A percentile compares a stretch with the other conserved stretches of the same genome.
phyloP scores from a whole-genome alignment of 2,797 vertebrate genomes.

The Xerus rutilus region DNA sequence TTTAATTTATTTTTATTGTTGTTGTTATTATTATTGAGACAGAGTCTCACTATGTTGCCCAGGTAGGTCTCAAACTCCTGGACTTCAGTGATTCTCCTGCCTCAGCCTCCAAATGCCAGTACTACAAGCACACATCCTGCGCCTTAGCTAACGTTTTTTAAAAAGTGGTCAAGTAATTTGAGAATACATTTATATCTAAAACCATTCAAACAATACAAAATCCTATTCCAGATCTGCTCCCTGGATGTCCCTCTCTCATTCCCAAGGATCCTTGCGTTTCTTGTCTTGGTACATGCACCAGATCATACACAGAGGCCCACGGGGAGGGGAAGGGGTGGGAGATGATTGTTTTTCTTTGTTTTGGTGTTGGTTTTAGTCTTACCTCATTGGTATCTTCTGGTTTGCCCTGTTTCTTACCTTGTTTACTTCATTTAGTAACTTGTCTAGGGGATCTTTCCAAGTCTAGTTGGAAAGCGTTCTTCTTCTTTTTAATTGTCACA shows the following conservation, averaged over 20 bases:
- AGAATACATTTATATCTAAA: background rate
- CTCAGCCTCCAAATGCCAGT: too few species aligned
- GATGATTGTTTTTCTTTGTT: background rate
- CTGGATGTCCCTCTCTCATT: background rate
- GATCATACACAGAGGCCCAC: background rate
- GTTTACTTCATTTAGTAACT: background rate
- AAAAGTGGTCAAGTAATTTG: background rate
- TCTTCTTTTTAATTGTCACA: background rate
- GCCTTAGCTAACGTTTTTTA: background rate
- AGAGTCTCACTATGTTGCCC: too few species aligned
- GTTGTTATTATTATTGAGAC: background rate
- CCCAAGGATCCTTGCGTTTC: background rate
- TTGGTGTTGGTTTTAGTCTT: background rate
- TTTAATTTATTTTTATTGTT: background rate
- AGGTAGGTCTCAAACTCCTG: too few species aligned
- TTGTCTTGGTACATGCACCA: background rate
- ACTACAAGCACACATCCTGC: too few species aligned
- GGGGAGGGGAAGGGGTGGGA: background rate
- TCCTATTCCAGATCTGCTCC: background rate
- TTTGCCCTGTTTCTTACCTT: background rate
- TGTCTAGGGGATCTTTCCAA: background rate
- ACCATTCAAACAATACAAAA: background rate
- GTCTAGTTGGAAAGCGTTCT: background rate
- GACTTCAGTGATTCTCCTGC: too few species aligned
- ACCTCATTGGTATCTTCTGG: background rate